phyloP scores from a whole-genome alignment of 2,888 invertebrate species.

The Xestobium rufovillosum region DNA sequence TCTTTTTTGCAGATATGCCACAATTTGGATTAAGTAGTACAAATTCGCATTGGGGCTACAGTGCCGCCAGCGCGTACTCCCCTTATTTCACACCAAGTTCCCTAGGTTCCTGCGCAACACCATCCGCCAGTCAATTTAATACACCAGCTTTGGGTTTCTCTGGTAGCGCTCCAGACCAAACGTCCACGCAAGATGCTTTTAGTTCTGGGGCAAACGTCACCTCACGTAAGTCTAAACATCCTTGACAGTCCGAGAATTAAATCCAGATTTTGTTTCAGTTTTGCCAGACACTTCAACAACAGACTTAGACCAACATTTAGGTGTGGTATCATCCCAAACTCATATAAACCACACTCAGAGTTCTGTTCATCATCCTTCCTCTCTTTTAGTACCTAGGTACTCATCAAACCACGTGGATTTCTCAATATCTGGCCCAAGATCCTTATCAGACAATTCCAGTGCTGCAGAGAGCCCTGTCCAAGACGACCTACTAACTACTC shows the following conservation, averaged over 20 bases:
- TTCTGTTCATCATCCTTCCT: slow-evolving; percentile 40
- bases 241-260: too few relatives aligned
- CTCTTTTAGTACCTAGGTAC: slow-evolving; percentile 61
- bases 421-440: slow-evolving; percentile 62
- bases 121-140: slow-evolving; percentile 62
- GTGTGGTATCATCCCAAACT: slow-evolving; percentile 52
- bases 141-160: slow-evolving; percentile 67
- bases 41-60: slow-evolving; percentile 85
- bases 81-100: slow-evolving; percentile 68
- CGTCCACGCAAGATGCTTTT: slow-evolving; percentile 45
- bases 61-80: slow-evolving; percentile 78
- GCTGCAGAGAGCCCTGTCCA: slow-evolving; percentile 78
- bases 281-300: slow-evolving; percentile 72
- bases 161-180: slow-evolving; percentile 61
- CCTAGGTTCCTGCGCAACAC: slow-evolving; percentile 68
- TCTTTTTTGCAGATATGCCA: slow-evolving; percentile 62
- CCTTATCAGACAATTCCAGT: slow-evolving; percentile 74
- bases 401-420: slow-evolving; percentile 59
- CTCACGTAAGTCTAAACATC: slow-evolving; percentile 33
- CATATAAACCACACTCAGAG: slow-evolving; percentile 46
- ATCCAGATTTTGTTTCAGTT: slow-evolving; percentile 50
- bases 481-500: slow-evolving; percentile 63
- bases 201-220: slow-evolving; percentile 38
- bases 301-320: slow-evolving; percentile 66
- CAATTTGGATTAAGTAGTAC: slow-evolving; percentile 78